Evolutionary conservation across 53 echinoderm and acorn worm species (phyloP), one percentile per base, ranked within the genome.

Genomic region (Holothuria leucospilota): DNA sequence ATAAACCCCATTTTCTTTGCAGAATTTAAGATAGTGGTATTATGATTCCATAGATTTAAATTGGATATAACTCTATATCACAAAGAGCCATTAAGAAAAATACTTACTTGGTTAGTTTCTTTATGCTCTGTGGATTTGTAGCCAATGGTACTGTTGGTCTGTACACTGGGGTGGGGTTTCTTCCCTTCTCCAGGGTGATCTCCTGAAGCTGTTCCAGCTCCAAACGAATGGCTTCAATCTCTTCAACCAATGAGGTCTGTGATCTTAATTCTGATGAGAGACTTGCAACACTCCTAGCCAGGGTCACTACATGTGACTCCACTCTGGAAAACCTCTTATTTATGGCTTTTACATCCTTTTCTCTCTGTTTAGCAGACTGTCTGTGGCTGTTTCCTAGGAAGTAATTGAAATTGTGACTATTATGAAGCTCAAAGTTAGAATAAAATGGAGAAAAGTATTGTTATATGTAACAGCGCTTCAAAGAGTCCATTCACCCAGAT

Each of bases 271-370:
- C 95, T 11, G 98, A 93, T 28, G 98, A 97, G 13, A 97, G 92
- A 85, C 93, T 91, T 18, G 98, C 98, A 13, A 97, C 98, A 60
- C 98, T 97, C 80, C 95, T 93, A 14, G 98, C 98, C 29, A 97
- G 84, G 13, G 98, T 97, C 59, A 97, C 97, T 2, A 97, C 97
- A 63, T 97, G 97, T 27, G 97, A 97, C 84, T 97, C 97, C 6
- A 97, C 95, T 8, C 97, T 82, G 12, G 93, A 87, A 81, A 97
- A 97, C 49, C 95, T 82, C 29, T 93, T 93, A 90, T 97, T 95
- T 80, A 95, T 90, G 16, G 86, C 63, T 85, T 88, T 93, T 62
- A 95, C 91, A 81, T 95, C 95, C 58, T 91, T 90, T 21, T 97
- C 98, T 39, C 98, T 87, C 69, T 93, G 98, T 79, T 94, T 94